Conservation (phyloP, 2,113 vertebrate species). For the Tragulus kanchil region DNA sequence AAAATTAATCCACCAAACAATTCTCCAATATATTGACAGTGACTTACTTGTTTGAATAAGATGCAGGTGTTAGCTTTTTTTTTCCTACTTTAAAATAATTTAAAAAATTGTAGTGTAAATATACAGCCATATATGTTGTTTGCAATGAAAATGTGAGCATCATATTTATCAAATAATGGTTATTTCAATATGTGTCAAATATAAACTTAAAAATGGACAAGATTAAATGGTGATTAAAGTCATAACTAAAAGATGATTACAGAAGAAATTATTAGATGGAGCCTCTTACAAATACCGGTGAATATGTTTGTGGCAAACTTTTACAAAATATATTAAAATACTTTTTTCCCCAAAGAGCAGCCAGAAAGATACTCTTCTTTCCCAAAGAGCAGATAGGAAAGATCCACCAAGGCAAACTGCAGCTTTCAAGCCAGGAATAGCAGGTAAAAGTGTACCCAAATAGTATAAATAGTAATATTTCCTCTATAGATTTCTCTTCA, state of each 20-base stretch:
- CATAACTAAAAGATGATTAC: neutral
- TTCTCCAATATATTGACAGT: neutral
- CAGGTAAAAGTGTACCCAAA: neutral
- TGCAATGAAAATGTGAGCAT: neutral
- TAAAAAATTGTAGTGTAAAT: neutral
- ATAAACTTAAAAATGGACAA: neutral
- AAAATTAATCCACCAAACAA: neutral
- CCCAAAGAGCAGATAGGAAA: neutral
- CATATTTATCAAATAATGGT: neutral
- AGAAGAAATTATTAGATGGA: neutral
- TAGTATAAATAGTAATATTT: neutral
- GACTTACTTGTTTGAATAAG: neutral
- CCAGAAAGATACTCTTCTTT: no score
- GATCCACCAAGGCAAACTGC: neutral
- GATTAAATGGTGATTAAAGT: neutral
- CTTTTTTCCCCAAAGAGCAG: neutral
- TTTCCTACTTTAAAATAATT: neutral
- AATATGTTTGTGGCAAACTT: neutral
- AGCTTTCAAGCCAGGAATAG: neutral
- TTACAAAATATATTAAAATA: slow-evolving; percentile 16
- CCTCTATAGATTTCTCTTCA: neutral
- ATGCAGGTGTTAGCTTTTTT: neutral
- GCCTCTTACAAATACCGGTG: neutral
- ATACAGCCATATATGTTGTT: neutral
- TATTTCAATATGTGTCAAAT: neutral